Percentiles rank a stretch among this genome's conserved stretches.
Evolutionary conservation across 2,888 invertebrate genomes (phyloP).

Genomic region (Oasisia sp.): DNA sequence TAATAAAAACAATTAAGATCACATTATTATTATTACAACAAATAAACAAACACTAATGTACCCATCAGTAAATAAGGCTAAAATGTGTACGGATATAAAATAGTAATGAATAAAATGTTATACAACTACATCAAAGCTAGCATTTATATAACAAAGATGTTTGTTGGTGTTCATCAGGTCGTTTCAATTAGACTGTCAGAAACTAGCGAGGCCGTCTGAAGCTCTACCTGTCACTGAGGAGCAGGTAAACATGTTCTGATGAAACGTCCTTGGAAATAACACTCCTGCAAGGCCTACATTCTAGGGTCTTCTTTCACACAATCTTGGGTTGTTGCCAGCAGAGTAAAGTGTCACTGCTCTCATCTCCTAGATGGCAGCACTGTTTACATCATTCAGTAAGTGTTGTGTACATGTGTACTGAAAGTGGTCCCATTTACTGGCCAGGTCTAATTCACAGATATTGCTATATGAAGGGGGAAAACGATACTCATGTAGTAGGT

Average conservation of each 20-base stretch:
- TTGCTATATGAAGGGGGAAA: not conserved
- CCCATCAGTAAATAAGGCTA: too few species aligned
- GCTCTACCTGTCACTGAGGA: not conserved
- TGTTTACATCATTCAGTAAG: not conserved
- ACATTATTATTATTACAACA: too few species aligned
- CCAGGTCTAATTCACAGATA: not conserved
- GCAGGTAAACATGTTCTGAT: not conserved
- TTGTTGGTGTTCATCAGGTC: not conserved
- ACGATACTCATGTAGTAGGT: not conserved
- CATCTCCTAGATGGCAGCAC: not conserved
- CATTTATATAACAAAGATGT: not conserved
- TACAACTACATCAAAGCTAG: not conserved
- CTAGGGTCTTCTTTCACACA: not conserved
- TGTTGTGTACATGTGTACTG: not conserved
- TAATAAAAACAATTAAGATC: too few species aligned
- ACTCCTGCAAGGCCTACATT: not conserved
- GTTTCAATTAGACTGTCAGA: not conserved
- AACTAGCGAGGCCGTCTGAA: not conserved
- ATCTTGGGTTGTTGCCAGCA: not conserved
- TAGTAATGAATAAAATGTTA: too few species aligned
- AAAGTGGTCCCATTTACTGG: not conserved
- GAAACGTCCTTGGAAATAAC: not conserved
- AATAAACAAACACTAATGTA: too few species aligned
- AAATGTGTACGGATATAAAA: too few species aligned
- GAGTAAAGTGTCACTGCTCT: not conserved